Percentiles rank a stretch among this genome's conserved stretches.
Evolutionary conservation across 1,140 invertebrate genomes (phyloP).

Genomic region (Chironomus tepperi): DNA sequence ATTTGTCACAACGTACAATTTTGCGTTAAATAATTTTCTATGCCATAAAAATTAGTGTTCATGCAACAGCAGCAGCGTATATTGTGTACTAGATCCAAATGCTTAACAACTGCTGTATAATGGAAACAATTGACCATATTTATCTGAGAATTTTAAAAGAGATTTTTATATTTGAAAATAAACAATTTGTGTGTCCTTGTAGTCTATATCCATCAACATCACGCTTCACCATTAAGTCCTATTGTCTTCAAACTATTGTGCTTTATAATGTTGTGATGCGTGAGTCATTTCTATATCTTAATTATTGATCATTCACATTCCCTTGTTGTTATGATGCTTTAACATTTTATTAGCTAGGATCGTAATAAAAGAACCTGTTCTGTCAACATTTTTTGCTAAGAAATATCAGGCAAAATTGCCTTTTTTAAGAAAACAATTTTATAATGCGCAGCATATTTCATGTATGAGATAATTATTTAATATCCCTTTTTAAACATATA

Average conservation of each 20-base stretch:
- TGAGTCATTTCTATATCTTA: neutral
- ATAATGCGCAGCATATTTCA: neutral
- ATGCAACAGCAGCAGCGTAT: too few relatives aligned
- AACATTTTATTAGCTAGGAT: conserved; percentile 7
- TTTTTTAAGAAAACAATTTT: conserved; percentile 8
- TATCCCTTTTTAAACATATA: neutral
- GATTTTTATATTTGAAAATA: too few relatives aligned
- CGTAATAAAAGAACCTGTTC: neutral
- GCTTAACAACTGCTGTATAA: too few relatives aligned
- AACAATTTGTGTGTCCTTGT: too few relatives aligned
- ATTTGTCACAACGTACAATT: neutral
- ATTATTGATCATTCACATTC: neutral
- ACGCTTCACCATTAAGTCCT: neutral
- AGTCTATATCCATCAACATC: too few relatives aligned
- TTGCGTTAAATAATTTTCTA: too few relatives aligned
- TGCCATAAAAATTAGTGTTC: too few relatives aligned
- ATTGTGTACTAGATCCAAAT: too few relatives aligned
- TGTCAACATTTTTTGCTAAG: neutral
- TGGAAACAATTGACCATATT: too few relatives aligned
- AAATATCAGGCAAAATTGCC: neutral
- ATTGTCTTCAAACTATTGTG: neutral
- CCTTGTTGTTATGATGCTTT: neutral
- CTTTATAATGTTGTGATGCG: neutral
- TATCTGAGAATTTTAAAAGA: too few relatives aligned
- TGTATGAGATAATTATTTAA: neutral